phyloP scores from a whole-genome alignment of 2,888 invertebrate species.

The Platycnemis pennipes region DNA sequence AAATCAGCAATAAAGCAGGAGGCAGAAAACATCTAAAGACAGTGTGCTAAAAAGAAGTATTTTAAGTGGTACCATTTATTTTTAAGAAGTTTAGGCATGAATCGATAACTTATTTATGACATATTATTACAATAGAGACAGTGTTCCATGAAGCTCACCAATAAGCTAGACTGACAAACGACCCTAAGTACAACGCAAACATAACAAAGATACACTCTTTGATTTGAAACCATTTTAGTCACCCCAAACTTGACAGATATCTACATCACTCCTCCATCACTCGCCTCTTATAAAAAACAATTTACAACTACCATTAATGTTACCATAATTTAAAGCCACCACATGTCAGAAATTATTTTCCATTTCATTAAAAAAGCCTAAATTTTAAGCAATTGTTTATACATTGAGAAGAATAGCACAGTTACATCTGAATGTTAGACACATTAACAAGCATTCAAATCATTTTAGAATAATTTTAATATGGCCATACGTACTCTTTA shows the following conservation, averaged over 20 bases:
- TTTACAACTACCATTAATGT: not conserved
- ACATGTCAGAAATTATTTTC: not conserved
- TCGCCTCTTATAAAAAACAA: not conserved
- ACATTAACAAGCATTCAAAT: conserved; percentile 18
- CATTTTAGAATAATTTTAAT: not conserved
- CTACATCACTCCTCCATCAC: not conserved
- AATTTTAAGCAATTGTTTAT: conserved; percentile 21
- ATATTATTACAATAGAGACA: conserved; percentile 14
- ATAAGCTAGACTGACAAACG: not conserved
- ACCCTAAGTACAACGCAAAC: not conserved
- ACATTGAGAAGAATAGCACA: not conserved
- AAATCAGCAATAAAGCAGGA: conserved; percentile 19
- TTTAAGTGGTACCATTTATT: not conserved
- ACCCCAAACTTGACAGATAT: not conserved
- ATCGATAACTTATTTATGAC: not conserved
- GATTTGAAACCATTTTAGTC: not conserved
- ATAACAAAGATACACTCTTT: not conserved
- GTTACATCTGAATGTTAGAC: not conserved
- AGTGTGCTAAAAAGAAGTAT: not conserved
- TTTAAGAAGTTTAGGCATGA: not conserved
- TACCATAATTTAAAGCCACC: not conserved
- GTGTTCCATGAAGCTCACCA: not conserved
- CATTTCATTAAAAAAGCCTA: not conserved
- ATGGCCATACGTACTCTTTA: conserved; percentile 13
- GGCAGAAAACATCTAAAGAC: conserved; percentile 37